Conservation (phyloP, 2,113 vertebrate species). For the Gasterosteus nipponicus region DNA sequence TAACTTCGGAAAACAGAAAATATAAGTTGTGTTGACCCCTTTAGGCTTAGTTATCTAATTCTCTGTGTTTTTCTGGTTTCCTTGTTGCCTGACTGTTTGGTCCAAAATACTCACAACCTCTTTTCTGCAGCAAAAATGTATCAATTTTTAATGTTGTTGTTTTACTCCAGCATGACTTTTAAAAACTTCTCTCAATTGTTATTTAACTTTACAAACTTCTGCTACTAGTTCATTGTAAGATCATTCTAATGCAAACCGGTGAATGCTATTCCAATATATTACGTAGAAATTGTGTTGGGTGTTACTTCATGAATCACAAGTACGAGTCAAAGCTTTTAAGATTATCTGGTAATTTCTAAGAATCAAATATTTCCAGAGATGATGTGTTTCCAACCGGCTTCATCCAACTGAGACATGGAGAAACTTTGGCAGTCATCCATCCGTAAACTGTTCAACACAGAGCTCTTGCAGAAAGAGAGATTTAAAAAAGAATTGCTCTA, state of each 20-base stretch:
- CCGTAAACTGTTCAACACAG: slow-evolving; percentile 47
- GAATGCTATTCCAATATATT: background rate
- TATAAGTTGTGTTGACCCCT: background rate
- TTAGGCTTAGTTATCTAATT: background rate
- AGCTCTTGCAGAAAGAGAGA: slow-evolving; percentile 37
- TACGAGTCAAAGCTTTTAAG: background rate
- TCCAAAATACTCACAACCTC: background rate
- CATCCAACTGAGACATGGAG: slow-evolving; percentile 47
- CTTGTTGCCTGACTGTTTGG: background rate
- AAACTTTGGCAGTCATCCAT: slow-evolving; percentile 48
- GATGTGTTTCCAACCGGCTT: slow-evolving; percentile 35
- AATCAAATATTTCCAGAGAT: slow-evolving; percentile 11
- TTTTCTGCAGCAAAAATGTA: background rate
- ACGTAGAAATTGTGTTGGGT: background rate
- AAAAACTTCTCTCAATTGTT: background rate
- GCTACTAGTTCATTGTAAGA: background rate
- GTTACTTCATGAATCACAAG: slow-evolving; percentile 17
- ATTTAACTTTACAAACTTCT: background rate
- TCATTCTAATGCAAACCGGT: background rate
- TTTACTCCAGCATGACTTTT: background rate
- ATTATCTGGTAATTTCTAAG: background rate
- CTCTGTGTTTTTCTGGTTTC: background rate
- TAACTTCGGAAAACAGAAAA: background rate
- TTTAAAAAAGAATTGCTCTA: slow-evolving; percentile 41
- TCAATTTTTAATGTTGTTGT: background rate